Evolutionary conservation across 1,140 invertebrate species (phyloP).

Genomic region (Bilobella aurantiaca): DNA sequence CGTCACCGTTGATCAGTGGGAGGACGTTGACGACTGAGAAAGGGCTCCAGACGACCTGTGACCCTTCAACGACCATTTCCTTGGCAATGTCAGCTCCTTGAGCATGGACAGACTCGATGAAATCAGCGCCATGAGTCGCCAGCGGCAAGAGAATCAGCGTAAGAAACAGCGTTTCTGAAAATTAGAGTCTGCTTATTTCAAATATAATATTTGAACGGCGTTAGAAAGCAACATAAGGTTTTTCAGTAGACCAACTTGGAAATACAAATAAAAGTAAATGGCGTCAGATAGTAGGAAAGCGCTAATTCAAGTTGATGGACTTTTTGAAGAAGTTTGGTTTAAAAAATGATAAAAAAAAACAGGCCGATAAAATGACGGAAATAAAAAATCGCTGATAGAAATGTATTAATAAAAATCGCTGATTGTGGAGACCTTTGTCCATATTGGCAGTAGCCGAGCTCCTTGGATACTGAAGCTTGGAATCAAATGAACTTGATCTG

Average conservation of each 20-base stretch:
- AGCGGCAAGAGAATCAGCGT: not conserved
- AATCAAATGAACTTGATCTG: not conserved
- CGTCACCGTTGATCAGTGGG: constrained; percentile 15
- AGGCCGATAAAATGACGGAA: too few species aligned
- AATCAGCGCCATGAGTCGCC: not conserved
- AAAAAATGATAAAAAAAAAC: too few species aligned
- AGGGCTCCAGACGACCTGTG: constrained; percentile 30
- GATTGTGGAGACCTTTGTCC: too few species aligned
- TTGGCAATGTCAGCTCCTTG: constrained; percentile 11
- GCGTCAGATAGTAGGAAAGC: too few species aligned
- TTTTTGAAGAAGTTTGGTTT: too few species aligned
- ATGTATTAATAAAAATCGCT: too few species aligned
- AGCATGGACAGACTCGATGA: constrained; percentile 12
- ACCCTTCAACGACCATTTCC: constrained; percentile 21
- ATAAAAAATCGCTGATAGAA: too few species aligned
- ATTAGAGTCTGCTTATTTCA: not conserved
- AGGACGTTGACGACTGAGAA: constrained; percentile 32
- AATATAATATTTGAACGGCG: not conserved
- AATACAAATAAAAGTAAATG: too few species aligned
- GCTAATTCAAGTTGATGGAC: too few species aligned
- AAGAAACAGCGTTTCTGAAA: not conserved
- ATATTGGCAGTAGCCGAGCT: not conserved
- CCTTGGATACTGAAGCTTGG: not conserved
- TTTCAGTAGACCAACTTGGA: too few species aligned
- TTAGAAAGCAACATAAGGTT: too few species aligned